Evolutionary conservation across 2,797 vertebrate genomes (phyloP).

Genomic region (Tragopan temminckii): DNA sequence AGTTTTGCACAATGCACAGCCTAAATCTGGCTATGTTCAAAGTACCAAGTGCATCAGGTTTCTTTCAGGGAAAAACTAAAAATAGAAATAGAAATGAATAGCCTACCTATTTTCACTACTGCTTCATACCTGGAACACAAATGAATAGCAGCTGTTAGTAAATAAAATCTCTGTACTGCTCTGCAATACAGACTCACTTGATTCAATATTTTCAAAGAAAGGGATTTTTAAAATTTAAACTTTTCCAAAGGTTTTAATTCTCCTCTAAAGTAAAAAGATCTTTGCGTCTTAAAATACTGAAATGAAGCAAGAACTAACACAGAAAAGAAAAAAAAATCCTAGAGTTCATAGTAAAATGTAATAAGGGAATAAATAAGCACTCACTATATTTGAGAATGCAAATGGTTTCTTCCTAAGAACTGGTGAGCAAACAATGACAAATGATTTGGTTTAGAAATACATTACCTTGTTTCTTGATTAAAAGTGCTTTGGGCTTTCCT

Average conservation of each 20-base stretch:
- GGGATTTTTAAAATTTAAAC: neutral
- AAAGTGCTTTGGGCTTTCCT: neutral
- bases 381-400: neutral
- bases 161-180: neutral
- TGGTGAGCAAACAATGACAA: neutral
- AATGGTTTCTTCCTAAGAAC: neutral
- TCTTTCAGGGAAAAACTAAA: neutral
- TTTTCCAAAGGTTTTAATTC: neutral
- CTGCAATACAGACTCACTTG: neutral
- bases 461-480: neutral
- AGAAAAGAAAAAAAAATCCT: neutral
- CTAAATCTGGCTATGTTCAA: neutral
- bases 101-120: neutral
- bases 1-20: neutral
- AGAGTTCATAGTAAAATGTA: neutral
- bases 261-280: neutral
- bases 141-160: neutral
- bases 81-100: neutral
- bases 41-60: neutral
- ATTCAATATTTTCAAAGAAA: neutral
- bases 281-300: neutral
- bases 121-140: neutral
- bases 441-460: slow-evolving; percentile 13
- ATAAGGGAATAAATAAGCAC: neutral
- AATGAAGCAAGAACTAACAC: neutral